Conservation (phyloP, 2,888 invertebrate species). For the Pegoplata infirma region DNA sequence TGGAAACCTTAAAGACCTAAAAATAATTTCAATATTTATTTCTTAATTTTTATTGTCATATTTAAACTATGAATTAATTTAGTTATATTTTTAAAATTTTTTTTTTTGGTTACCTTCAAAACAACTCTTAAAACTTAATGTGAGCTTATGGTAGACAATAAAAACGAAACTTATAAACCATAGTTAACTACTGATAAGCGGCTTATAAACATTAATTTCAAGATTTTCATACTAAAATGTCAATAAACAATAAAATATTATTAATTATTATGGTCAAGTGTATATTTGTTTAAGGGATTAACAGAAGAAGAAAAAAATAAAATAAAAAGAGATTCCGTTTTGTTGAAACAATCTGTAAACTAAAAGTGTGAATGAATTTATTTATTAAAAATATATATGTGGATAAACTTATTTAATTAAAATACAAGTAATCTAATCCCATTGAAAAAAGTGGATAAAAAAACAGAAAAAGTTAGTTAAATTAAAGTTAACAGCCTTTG, state of each 20-base stretch:
- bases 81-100: neutral
- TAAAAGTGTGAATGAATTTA: neutral
- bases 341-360: neutral
- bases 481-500: slow-evolving; percentile 15
- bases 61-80: neutral
- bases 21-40: neutral
- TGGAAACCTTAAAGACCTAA: neutral
- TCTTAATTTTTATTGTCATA: neutral
- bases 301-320: neutral
- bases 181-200: slow-evolving; percentile 40
- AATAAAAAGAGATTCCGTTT: neutral
- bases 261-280: neutral
- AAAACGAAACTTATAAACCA: neutral
- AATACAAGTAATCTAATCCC: neutral
- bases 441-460: too few species aligned
- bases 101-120: neutral
- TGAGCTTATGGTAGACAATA: neutral
- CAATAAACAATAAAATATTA: slow-evolving; percentile 19
- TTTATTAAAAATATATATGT: neutral
- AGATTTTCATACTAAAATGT: slow-evolving; percentile 38
- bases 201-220: slow-evolving; percentile 47
- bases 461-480: neutral
- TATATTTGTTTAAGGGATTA: slow-evolving; percentile 18
- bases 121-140: neutral
- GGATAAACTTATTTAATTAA: neutral